phyloP scores from a whole-genome alignment of 1,140 invertebrate species.

The Bombus terrestris region DNA sequence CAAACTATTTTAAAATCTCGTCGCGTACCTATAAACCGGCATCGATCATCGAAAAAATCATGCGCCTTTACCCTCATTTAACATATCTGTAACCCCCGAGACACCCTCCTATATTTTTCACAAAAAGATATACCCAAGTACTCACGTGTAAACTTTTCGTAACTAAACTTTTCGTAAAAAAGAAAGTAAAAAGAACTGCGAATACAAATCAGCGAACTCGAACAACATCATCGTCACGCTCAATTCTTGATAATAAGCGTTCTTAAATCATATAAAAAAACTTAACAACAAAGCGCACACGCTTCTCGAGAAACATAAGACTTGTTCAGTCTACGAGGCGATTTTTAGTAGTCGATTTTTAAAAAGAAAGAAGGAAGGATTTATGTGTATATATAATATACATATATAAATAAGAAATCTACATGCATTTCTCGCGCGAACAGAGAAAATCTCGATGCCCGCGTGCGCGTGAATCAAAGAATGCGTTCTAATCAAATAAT shows the following conservation, averaged over 20 bases:
- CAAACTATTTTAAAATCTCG: conserved; percentile 2
- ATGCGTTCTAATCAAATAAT: not conserved
- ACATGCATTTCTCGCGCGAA: conserved; percentile 49
- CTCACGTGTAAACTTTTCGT: not conserved
- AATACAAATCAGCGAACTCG: conserved; percentile 12
- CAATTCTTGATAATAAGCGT: not conserved
- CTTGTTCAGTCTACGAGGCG: not conserved
- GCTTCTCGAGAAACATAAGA: conserved; percentile 25
- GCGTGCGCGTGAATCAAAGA: conserved; percentile 5
- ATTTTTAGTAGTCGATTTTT: conserved; percentile 3
- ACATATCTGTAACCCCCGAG: conserved; percentile 1
- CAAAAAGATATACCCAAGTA: not conserved
- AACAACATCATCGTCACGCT: not conserved
- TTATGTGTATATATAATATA: no score
- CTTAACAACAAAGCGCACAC: not conserved
- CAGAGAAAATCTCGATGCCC: not conserved
- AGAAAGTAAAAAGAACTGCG: not conserved
- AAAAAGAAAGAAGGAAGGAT: not conserved
- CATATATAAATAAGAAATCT: not conserved
- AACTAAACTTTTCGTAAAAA: not conserved
- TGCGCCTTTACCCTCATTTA: not conserved
- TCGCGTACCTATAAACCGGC: conserved; percentile 4
- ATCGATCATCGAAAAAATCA: conserved; percentile 8
- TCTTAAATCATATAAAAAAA: not conserved
- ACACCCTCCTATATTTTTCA: not conserved